Conservation (phyloP, 2,113 vertebrate genomes). For the Plestiodon gilberti region DNA sequence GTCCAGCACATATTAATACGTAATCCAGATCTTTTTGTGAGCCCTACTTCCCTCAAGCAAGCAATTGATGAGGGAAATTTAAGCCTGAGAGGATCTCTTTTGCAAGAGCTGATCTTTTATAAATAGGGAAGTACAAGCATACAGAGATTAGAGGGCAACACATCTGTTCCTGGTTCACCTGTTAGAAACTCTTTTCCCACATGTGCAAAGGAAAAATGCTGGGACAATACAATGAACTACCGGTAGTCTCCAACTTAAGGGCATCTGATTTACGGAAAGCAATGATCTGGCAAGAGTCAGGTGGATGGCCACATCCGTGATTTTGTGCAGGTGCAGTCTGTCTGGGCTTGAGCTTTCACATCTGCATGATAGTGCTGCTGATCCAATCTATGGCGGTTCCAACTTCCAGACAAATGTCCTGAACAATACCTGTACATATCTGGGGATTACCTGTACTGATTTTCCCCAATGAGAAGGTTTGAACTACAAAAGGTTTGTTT, state of each 20-base stretch:
- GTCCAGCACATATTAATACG: not conserved
- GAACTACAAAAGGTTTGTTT: not conserved
- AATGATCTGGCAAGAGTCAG: too few species aligned
- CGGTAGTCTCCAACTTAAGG: not conserved
- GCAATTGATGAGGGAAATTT: not conserved
- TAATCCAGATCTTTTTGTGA: not conserved
- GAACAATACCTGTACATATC: too few species aligned
- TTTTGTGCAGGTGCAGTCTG: too few species aligned
- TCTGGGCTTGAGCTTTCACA: too few species aligned
- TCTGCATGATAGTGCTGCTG: too few species aligned
- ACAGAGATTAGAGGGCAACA: conserved; percentile 14
- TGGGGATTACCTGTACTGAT: too few species aligned
- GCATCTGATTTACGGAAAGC: too few species aligned
- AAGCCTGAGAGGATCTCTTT: conserved; percentile 21
- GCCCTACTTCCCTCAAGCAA: not conserved
- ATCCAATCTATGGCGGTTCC: too few species aligned
- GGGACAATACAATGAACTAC: conserved; percentile 7
- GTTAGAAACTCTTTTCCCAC: conserved; percentile 23
- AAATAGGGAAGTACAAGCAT: conserved; percentile 27
- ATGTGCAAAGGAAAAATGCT: not conserved
- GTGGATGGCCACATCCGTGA: too few species aligned
- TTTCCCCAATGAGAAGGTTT: too few species aligned
- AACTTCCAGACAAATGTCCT: too few species aligned
- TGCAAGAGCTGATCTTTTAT: conserved; percentile 16
- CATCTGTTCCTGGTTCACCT: conserved; percentile 32